These are phyloP conservation scores for Myotis yumanensis DNA, from an alignment of 2,113 vertebrate species.

Conservation along the genomic window DNA sequence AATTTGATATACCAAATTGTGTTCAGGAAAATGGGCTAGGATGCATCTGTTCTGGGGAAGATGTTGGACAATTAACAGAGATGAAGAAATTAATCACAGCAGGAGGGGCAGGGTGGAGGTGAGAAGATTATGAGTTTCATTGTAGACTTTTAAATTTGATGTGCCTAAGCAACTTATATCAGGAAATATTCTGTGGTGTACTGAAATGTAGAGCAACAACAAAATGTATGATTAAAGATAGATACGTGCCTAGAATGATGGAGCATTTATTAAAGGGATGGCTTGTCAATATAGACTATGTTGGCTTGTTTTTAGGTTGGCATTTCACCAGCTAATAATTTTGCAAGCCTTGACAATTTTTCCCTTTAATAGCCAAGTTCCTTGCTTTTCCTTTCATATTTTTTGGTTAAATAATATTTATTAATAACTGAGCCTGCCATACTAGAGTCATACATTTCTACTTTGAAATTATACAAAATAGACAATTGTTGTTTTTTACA, in stretches of 20 bases:
- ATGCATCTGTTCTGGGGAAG: constrained; percentile 58
- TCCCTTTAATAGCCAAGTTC: not conserved
- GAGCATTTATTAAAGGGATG: not conserved
- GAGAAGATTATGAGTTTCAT: not conserved
- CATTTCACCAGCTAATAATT: not conserved
- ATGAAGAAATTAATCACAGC: not conserved
- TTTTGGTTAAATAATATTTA: not conserved
- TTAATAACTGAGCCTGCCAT: not conserved
- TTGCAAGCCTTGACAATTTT: not conserved
- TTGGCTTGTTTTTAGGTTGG: not conserved
- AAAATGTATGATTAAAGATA: not conserved
- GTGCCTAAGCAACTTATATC: not conserved
- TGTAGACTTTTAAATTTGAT: not conserved
- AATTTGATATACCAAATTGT: constrained; percentile 57
- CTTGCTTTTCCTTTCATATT: not conserved
- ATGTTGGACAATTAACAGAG: constrained; percentile 7
- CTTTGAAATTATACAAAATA: not conserved
- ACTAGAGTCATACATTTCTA: not conserved
- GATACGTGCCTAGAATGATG: not conserved
- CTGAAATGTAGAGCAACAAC: not conserved
- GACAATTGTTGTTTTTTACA: not conserved
- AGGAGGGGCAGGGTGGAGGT: not conserved
- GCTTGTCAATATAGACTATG: not conserved
- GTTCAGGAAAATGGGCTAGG: constrained; percentile 41
- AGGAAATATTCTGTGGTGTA: not conserved